Evolutionary conservation across 1,140 invertebrate genomes (phyloP).

Genomic region (Globodera rostochiensis): DNA sequence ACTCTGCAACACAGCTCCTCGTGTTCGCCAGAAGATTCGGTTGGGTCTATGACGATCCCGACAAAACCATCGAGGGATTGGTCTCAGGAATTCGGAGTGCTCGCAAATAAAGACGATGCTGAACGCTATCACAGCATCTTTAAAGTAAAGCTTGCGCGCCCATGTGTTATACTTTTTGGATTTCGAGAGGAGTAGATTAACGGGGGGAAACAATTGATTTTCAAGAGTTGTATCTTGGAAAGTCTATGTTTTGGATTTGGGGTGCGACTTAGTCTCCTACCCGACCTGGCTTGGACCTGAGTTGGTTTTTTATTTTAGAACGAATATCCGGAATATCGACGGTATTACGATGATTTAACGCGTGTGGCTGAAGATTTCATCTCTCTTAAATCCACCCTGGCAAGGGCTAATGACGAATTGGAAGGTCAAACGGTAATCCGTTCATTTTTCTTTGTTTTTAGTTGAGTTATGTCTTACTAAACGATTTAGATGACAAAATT

Average conservation of each 20-base stretch:
- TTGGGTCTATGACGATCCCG: slow-evolving; percentile 27
- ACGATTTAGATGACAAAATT: slow-evolving; percentile 18
- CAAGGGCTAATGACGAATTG: background rate
- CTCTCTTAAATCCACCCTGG: background rate
- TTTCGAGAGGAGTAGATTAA: background rate
- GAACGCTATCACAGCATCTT: slow-evolving; percentile 21
- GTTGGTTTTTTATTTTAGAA: background rate
- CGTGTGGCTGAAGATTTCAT: slow-evolving; percentile 16
- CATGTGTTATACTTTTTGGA: too few species aligned
- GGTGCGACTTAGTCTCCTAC: too few species aligned
- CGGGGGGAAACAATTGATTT: too few species aligned
- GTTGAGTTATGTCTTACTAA: background rate
- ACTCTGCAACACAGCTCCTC: slow-evolving; percentile 26
- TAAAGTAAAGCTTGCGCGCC: slow-evolving; percentile 6
- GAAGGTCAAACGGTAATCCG: slow-evolving; percentile 16
- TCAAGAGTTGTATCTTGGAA: too few species aligned
- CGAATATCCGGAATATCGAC: slow-evolving; percentile 29
- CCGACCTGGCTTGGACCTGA: too few species aligned
- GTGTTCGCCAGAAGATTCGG: slow-evolving; percentile 25
- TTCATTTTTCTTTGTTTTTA: background rate
- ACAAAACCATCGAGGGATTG: slow-evolving; percentile 25
- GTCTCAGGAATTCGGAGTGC: slow-evolving; percentile 14
- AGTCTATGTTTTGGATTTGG: too few species aligned
- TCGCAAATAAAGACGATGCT: slow-evolving; percentile 11
- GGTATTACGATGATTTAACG: slow-evolving; percentile 21